Evolutionary conservation across 2,888 invertebrate species (phyloP).

Genomic region (Pedicia rivosa): DNA sequence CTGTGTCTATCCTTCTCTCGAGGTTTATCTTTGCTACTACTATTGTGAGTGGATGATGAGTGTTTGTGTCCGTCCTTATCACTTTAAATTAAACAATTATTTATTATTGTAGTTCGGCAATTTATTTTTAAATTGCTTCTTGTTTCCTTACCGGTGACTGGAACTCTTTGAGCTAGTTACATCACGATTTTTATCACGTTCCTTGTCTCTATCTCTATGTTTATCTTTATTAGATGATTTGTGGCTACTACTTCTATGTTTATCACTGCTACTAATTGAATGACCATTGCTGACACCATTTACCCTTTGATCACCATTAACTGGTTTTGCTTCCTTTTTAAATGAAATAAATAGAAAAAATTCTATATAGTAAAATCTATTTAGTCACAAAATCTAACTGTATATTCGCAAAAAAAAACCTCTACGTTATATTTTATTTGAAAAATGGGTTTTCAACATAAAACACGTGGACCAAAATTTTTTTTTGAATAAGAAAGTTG

Average conservation of each 20-base stretch:
- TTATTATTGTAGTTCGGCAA: background rate
- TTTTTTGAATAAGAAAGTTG: no score
- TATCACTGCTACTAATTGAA: conserved; percentile 20
- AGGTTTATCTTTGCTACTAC: conserved; percentile 30
- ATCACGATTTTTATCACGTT: conserved; percentile 33
- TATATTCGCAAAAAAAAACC: no score
- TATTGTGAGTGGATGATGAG: conserved; percentile 17
- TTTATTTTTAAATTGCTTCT: conserved; percentile 12
- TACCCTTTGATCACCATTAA: conserved; percentile 41
- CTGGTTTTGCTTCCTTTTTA: conserved; percentile 12
- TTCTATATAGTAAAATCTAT: background rate
- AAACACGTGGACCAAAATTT: no score
- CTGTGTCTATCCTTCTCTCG: conserved; percentile 31
- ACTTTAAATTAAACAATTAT: conserved; percentile 15
- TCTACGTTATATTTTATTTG: no score
- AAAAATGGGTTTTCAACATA: no score
- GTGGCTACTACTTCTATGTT: conserved; percentile 40
- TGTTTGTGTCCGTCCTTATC: conserved; percentile 33
- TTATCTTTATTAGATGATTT: conserved; percentile 45
- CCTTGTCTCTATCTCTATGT: conserved; percentile 34
- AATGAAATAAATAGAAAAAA: conserved; percentile 3
- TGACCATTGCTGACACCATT: conserved; percentile 74
- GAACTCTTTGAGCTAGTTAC: conserved; percentile 29
- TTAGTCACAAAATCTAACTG: no score
- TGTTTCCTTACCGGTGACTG: conserved; percentile 16